A percentile compares a stretch with the other conserved stretches of the same genome.
phyloP scores from a whole-genome alignment of 2,888 invertebrate genomes.

The Melitaea athalia region DNA sequence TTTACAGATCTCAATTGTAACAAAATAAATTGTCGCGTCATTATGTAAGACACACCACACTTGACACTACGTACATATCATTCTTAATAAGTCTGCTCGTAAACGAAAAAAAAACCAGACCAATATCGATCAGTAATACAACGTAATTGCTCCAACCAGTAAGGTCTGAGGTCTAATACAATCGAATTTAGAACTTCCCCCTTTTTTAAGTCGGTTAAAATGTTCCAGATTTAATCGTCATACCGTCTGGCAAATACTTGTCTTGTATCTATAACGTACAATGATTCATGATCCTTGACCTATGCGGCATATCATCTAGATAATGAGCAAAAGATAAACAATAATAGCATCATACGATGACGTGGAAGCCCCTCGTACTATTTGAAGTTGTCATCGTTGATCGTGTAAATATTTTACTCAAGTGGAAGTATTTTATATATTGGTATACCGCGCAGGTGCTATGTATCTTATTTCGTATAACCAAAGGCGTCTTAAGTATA shows the following conservation, averaged over 20 bases:
- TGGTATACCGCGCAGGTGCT: background rate
- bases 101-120: too few species aligned
- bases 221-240: background rate
- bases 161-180: too few species aligned
- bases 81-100: too few species aligned
- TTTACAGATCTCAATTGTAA: background rate
- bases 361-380: conserved; percentile 6
- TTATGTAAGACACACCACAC: background rate
- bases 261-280: conserved; percentile 17
- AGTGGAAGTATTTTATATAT: background rate
- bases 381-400: conserved; percentile 2
- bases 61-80: too few species aligned
- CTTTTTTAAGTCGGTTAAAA: too few species aligned
- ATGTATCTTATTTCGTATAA: background rate
- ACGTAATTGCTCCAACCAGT: too few species aligned
- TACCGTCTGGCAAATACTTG: conserved; percentile 2
- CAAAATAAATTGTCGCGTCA: conserved; percentile 1
- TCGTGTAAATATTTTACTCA: background rate
- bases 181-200: too few species aligned
- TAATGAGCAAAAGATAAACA: conserved; percentile 28
- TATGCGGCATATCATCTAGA: conserved; percentile 40
- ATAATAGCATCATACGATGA: conserved; percentile 29
- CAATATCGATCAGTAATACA: too few species aligned
- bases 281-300: conserved; percentile 46
- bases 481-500: background rate